These are phyloP conservation scores for Plectrocnemia conspersa DNA, from an alignment of 1,140 invertebrate species.

Conservation along the genomic window DNA sequence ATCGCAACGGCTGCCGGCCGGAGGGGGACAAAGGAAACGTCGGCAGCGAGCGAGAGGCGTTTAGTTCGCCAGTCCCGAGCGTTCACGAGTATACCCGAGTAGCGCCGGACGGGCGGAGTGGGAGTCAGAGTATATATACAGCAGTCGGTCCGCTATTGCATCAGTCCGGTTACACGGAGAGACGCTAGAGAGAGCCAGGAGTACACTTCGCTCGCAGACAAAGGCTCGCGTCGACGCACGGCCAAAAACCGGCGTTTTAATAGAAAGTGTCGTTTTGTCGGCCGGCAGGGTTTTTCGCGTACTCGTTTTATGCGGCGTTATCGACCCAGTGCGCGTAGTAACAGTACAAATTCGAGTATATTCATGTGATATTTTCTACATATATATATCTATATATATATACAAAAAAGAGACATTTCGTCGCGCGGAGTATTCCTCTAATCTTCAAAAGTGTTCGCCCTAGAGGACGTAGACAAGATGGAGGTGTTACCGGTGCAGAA, in stretches of 20 bases:
- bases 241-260: slow-evolving; percentile 12
- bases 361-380: slow-evolving; percentile 50
- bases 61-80: slow-evolving; percentile 2
- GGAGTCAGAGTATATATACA: slow-evolving; percentile 27
- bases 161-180: slow-evolving; percentile 27
- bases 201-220: not conserved
- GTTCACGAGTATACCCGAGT: slow-evolving; percentile 5
- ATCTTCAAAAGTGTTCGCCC: slow-evolving; percentile 51
- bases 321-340: slow-evolving; percentile 45
- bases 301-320: not conserved
- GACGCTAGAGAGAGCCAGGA: not conserved
- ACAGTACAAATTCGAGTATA: slow-evolving; percentile 49
- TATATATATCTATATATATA: slow-evolving; percentile 1
- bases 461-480: slow-evolving; percentile 54
- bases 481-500: slow-evolving; percentile 52
- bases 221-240: slow-evolving; percentile 4
- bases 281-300: not conserved
- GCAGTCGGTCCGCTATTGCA: slow-evolving; percentile 22
- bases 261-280: not conserved
- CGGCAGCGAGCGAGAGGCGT: slow-evolving; percentile 11
- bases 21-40: slow-evolving; percentile 32
- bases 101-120: slow-evolving; percentile 21
- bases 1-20: slow-evolving; percentile 23
- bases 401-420: slow-evolving; percentile 43
- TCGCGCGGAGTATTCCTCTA: slow-evolving; percentile 42